A percentile compares a stretch with the other conserved stretches of the same genome.
These are phyloP conservation scores for Bellardia pandia DNA, from an alignment of 2,888 invertebrate species.

Conservation along the genomic window DNA sequence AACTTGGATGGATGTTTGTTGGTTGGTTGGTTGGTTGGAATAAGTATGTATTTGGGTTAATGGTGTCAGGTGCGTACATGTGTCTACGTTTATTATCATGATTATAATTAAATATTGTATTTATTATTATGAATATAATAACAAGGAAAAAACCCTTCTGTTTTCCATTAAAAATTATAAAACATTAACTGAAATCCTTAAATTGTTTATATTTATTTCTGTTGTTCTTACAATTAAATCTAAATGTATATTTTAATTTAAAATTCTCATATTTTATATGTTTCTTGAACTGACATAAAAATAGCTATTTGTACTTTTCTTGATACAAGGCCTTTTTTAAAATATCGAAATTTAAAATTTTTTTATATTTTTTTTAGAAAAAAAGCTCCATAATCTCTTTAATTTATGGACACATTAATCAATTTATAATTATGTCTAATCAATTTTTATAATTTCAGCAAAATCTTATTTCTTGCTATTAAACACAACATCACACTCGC, in stretches of 20 bases:
- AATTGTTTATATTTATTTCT: too few species aligned
- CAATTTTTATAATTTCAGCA: conserved; percentile 1
- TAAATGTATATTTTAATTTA: too few species aligned
- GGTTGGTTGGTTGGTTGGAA: not conserved
- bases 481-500: not conserved
- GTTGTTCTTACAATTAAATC: too few species aligned
- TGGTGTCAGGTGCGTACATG: conserved; percentile 62
- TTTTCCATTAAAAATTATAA: not conserved
- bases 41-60: conserved; percentile 63
- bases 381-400: not conserved
- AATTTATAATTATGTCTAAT: conserved; percentile 8
- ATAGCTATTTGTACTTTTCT: too few species aligned
- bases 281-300: too few species aligned
- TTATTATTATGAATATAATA: not conserved
- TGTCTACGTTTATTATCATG: not conserved
- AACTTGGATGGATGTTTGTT: conserved; percentile 3
- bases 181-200: too few species aligned
- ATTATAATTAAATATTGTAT: not conserved
- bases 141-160: conserved; percentile 22
- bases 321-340: too few species aligned
- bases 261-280: too few species aligned
- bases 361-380: not conserved
- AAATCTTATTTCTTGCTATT: not conserved
- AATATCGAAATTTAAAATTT: not conserved
- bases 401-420: conserved; percentile 8